Base-by-base conservation (phyloP, 2,797 vertebrate species). In the Lepidocolaptes lacrymiger region DNA sequence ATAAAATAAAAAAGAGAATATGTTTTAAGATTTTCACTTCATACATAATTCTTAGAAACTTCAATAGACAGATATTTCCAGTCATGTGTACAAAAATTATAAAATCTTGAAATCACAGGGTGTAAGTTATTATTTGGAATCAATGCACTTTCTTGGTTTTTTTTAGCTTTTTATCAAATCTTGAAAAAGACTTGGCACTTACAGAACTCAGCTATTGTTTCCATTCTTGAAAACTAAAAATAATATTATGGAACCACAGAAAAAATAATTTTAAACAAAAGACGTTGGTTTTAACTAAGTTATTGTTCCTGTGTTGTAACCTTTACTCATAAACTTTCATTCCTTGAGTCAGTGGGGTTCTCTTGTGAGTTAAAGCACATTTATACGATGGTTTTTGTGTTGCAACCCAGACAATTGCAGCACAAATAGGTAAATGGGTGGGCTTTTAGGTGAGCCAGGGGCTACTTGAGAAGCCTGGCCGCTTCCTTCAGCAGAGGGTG, bases 201-300 rank as follows among this genome's bases (percentile, higher is more conserved):
- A 56, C 15, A 69, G 78, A 74, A 67, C 44, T 79, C 41, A 64
- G 30, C 56, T 89, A 80, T 89, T 94, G 77, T 93, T 93, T 91
- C 48, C 4, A 2, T 85, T 89, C 63, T 67, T 89, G 37, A 82
- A 83, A 93, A 85, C 55, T 54, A 73, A 90, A 95, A 96, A 86
- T 63, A 88, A 67, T 82, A 48, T 73, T 86, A 64, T 54, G 46
- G 66, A 96, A 55, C 49, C 16, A 51, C n/a, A 55, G n/a, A 89
- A 91, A 89, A 89, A 73, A 37, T 77, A 74, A 92, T 84, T 92
- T 93, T 87, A 89, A 94, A 80, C 61, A 85, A 83, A 93, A 89
- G 56, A 72, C 0, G 0, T 49, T 71, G 9, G 27, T 68, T 93
- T 94, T 94, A 89, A 88, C 61, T 77, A 44, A 83, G 51, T 80